Conservation (phyloP, 2,797 vertebrate genomes). For the Salmo trutta region DNA sequence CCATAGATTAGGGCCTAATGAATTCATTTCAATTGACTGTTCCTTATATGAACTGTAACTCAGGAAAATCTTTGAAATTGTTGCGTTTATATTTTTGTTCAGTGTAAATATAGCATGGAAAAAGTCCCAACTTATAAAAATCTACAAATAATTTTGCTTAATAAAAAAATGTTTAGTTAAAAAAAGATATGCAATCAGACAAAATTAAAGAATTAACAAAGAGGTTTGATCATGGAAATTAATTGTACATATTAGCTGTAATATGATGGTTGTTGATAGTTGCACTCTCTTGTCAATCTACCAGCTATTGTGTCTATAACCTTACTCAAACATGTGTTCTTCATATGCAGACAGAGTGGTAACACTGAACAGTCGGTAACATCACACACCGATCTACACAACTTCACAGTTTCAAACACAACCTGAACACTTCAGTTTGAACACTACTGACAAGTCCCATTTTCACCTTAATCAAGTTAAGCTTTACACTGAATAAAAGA, state of each 20-base stretch:
- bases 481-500: constrained; percentile 23
- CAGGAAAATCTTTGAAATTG: too few relatives aligned
- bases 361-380: background rate
- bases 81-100: too few relatives aligned
- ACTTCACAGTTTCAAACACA: background rate
- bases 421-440: background rate
- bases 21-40: too few relatives aligned
- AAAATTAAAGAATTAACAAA: too few relatives aligned
- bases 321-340: background rate
- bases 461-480: background rate
- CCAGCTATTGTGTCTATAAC: background rate
- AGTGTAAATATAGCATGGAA: too few relatives aligned
- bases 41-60: too few relatives aligned
- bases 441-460: background rate
- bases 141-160: too few relatives aligned
- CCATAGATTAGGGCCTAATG: too few relatives aligned
- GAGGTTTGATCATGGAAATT: background rate
- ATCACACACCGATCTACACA: background rate
- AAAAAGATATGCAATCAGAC: too few relatives aligned
- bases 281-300: background rate
- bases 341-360: background rate
- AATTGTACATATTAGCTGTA: background rate
- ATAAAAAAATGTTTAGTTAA: too few relatives aligned
- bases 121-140: too few relatives aligned
- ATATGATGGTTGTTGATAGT: too few relatives aligned